Evolutionary conservation across 2,888 invertebrate species (phyloP).

Genomic region (Cylloceria caligata): DNA sequence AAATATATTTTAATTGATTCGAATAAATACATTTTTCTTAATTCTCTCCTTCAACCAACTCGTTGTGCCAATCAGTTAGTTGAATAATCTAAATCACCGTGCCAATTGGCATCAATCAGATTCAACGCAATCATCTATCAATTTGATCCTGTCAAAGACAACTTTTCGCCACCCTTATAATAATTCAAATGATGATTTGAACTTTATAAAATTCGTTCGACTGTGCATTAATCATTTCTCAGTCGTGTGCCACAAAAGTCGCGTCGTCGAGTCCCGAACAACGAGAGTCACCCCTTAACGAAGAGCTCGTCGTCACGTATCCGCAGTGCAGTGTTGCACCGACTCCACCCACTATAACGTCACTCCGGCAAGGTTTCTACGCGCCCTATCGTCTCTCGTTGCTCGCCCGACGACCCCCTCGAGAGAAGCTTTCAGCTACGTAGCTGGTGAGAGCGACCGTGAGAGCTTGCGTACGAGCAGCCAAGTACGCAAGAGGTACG

Average conservation of each 20-base stretch:
- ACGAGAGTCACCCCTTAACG: constrained; percentile 27
- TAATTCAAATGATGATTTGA: background rate
- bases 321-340: constrained; percentile 62
- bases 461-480: constrained; percentile 19
- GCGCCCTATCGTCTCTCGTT: constrained; percentile 28
- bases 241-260: background rate
- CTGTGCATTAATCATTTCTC: background rate
- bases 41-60: no score
- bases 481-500: constrained; percentile 8
- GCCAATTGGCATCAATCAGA: no score
- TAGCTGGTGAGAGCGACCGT: constrained; percentile 1
- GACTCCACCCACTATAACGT: constrained; percentile 43
- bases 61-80: no score
- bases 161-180: no score
- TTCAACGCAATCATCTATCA: no score
- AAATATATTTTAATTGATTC: no score
- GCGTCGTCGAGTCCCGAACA: constrained; percentile 11
- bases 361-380: constrained; percentile 23
- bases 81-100: no score
- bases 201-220: background rate
- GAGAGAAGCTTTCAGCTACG: constrained; percentile 41
- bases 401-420: constrained; percentile 43
- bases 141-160: background rate
- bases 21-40: no score
- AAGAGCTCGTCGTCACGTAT: constrained; percentile 45